A percentile compares a stretch with the other conserved stretches of the same genome.
phyloP scores from a whole-genome alignment of 2,113 vertebrate species.

The Amphiprion percula region DNA sequence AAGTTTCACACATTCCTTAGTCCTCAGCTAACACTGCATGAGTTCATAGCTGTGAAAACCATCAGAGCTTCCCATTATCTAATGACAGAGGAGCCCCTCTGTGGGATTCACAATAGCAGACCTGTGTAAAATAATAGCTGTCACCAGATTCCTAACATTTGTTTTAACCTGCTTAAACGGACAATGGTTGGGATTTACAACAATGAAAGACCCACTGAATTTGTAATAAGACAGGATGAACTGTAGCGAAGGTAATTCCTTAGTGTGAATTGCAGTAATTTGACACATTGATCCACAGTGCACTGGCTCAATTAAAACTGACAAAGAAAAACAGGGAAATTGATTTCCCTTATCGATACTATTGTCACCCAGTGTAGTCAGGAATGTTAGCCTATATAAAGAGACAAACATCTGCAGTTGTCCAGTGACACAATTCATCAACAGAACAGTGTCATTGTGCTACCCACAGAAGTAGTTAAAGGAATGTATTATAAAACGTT shows the following conservation, averaged over 20 bases:
- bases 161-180: constrained; percentile 8
- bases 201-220: not conserved
- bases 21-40: constrained; percentile 43
- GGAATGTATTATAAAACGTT: not conserved
- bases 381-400: not conserved
- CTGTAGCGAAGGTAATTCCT: not conserved
- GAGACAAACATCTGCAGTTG: not conserved
- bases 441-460: not conserved
- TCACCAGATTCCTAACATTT: constrained; percentile 55
- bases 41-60: constrained; percentile 57
- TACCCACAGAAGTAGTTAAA: too few relatives aligned
- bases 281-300: not conserved
- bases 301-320: not conserved
- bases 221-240: not conserved
- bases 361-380: not conserved
- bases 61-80: constrained; percentile 51
- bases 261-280: not conserved
- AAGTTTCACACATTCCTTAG: constrained; percentile 66
- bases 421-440: not conserved
- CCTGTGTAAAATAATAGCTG: constrained; percentile 43
- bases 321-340: constrained; percentile 4
- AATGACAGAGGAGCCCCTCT: constrained; percentile 36
- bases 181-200: not conserved
- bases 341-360: constrained; percentile 9
- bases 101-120: constrained; percentile 47